Conservation (phyloP, 2,113 vertebrate species). For the Felis catus region DNA sequence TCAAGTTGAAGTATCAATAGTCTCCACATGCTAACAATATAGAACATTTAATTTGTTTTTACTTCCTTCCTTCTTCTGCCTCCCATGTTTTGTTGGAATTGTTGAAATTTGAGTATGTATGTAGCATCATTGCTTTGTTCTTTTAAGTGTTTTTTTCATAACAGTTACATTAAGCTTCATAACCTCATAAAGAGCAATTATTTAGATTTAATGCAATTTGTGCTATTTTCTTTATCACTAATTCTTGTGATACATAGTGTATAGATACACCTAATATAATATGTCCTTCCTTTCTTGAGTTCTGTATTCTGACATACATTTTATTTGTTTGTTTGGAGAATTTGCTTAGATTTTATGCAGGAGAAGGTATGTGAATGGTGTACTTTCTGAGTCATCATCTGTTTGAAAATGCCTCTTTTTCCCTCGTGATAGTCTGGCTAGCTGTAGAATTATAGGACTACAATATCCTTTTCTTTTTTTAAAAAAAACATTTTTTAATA, state of each 20-base stretch:
- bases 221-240: background rate
- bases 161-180: background rate
- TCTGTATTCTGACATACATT: background rate
- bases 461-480: background rate
- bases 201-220: background rate
- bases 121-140: background rate
- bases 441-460: background rate
- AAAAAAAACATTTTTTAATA: too few species aligned
- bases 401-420: background rate
- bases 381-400: background rate
- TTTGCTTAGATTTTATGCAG: background rate
- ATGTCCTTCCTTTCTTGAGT: background rate
- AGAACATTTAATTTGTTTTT: background rate
- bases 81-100: background rate
- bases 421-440: background rate
- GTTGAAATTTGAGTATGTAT: background rate
- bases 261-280: background rate
- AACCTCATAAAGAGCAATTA: background rate
- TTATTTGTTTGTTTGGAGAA: background rate
- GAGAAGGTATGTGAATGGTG: background rate
- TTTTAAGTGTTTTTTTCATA: background rate
- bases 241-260: background rate
- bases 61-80: background rate
- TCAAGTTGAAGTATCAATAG: background rate
- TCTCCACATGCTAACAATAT: background rate